These are phyloP conservation scores for Drosophila imparisetae DNA, from an alignment of 2,888 invertebrate species.

Conservation along the genomic window DNA sequence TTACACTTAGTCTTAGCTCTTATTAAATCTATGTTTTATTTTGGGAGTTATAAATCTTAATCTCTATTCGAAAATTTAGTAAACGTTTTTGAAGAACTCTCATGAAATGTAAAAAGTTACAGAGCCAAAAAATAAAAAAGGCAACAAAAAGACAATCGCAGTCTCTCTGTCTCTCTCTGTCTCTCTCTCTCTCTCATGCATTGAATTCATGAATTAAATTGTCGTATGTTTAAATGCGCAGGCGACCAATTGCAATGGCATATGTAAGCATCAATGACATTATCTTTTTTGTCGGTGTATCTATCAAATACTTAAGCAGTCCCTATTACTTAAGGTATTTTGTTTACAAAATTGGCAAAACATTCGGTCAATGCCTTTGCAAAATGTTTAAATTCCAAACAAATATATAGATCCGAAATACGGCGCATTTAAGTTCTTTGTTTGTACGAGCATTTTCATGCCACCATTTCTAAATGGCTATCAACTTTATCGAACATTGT, in stretches of 20 bases:
- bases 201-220: constrained; percentile 7
- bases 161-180: not conserved
- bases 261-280: constrained; percentile 2
- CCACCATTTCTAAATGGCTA: not conserved
- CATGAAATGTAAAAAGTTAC: not conserved
- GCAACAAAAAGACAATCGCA: not conserved
- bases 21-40: not conserved
- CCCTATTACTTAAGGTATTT: constrained; percentile 7
- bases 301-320: not conserved
- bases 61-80: not conserved
- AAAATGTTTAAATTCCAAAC: constrained; percentile 10
- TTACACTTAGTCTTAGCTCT: not conserved
- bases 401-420: not conserved
- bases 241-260: constrained; percentile 5
- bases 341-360: constrained; percentile 9
- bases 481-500: not conserved
- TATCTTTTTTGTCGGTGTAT: constrained; percentile 1
- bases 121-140: not conserved
- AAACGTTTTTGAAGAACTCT: not conserved
- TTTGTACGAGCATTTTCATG: not conserved
- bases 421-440: constrained; percentile 15
- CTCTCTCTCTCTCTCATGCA: not conserved
- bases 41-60: not conserved
- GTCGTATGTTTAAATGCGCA: constrained; percentile 1
- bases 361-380: constrained; percentile 19